Evolutionary conservation across 2,113 vertebrate genomes (phyloP).

Genomic region (human (Homo sapiens)): GRCh38 chr5:98444501-98445000

Average conservation of each 20-base stretch:
- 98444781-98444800: constrained; percentile 16
- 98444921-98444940: neutral
- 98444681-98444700: neutral
- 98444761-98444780: neutral
- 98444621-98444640: neutral
- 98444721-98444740: neutral
- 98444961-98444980: constrained; percentile 2
- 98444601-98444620: neutral
- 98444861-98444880: neutral
- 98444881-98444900: neutral
- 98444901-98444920: neutral
- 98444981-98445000: neutral
- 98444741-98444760: neutral
- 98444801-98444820: neutral
- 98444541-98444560: neutral
- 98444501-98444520: neutral
- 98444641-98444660: neutral
- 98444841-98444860: neutral
- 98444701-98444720: neutral
- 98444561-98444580: neutral
- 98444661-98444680: neutral
- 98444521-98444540: neutral
- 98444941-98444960: neutral
- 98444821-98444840: neutral
- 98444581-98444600: neutral